Evolutionary conservation across 2,888 invertebrate species (phyloP), one percentile per base, ranked within the genome.

Genomic region (Ophonus ardosiacus): DNA sequence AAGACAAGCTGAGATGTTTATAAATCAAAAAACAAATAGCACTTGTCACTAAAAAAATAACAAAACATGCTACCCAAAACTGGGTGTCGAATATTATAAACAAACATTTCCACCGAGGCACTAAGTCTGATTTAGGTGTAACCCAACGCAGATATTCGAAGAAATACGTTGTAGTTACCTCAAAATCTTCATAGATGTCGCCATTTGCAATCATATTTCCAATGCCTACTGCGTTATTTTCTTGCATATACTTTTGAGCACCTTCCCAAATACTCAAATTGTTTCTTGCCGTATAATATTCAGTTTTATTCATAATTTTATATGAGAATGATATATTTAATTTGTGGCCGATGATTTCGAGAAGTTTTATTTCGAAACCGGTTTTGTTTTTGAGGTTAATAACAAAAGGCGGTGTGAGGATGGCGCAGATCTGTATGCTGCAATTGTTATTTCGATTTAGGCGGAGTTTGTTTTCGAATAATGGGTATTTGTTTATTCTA

Each of bases 191-290:
- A 43, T 92, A 92, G 0, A 94, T 92, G 85, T 93, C 93, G 68
- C 92, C 91, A 87, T 93, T 94, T 2, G 94, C 93, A 89, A 92
- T 93, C 86, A 93, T 93, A 1, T 94, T 94, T 7, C 94, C 94
- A 17, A 94, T 88, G 5, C 94, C 91, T 10, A 94, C 89, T 76
- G 93, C 92, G 2, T 93, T 87, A 15, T 86, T 89, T 85, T 90
- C 87, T 0, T 90, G 87, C 0, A 94, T 87, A 6, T 91, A 88
- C 4, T 90, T 91, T 40, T 94, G 88, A 10, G 93, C 91, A 5
- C 93, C 94, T 18, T 90, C 90, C 94, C 94, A 94, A 7, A 89
- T 87, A 0, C 92, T 92, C 24, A 89, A 87, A 17, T 87, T 84
- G n/a, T 90, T 88, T 82, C 91, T 89, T 83, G 93, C 92, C 0